phyloP scores from a whole-genome alignment of 2,888 invertebrate species.

The Endomychus coccineus region DNA sequence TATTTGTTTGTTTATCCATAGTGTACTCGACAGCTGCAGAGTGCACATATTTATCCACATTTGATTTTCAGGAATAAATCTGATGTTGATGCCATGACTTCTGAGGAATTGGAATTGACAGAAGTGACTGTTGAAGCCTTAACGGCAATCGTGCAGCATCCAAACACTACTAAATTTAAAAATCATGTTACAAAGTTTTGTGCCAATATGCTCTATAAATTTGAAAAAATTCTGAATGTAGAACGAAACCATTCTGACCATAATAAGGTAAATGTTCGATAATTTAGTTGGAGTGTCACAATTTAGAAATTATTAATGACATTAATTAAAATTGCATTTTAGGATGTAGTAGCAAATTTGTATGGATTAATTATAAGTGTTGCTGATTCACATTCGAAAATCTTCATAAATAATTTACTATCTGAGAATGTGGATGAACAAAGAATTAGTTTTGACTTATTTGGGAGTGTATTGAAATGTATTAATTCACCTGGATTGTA shows the following conservation, averaged over 20 bases:
- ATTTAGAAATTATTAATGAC: too few relatives aligned
- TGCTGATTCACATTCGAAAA: constrained; percentile 61
- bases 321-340: constrained; percentile 23
- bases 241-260: constrained; percentile 40
- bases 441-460: constrained; percentile 53
- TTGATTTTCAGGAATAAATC: constrained; percentile 35
- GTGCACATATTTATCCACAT: not conserved
- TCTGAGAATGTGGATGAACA: constrained; percentile 46
- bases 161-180: constrained; percentile 53
- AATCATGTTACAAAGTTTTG: constrained; percentile 49
- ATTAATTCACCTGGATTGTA: constrained; percentile 76
- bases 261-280: constrained; percentile 35
- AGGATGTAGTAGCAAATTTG: constrained; percentile 64
- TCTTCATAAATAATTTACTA: constrained; percentile 48
- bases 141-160: constrained; percentile 52
- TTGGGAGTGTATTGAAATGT: constrained; percentile 69
- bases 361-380: constrained; percentile 62
- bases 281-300: not conserved
- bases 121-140: constrained; percentile 59
- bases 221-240: constrained; percentile 47
- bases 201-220: constrained; percentile 52
- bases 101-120: constrained; percentile 51
- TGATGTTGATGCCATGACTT: constrained; percentile 47
- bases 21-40: too few relatives aligned
- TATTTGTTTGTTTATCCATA: too few relatives aligned